A percentile compares a stretch with the other conserved stretches of the same genome.
phyloP scores from a whole-genome alignment of 2,113 vertebrate species.

The Sorex araneus region DNA sequence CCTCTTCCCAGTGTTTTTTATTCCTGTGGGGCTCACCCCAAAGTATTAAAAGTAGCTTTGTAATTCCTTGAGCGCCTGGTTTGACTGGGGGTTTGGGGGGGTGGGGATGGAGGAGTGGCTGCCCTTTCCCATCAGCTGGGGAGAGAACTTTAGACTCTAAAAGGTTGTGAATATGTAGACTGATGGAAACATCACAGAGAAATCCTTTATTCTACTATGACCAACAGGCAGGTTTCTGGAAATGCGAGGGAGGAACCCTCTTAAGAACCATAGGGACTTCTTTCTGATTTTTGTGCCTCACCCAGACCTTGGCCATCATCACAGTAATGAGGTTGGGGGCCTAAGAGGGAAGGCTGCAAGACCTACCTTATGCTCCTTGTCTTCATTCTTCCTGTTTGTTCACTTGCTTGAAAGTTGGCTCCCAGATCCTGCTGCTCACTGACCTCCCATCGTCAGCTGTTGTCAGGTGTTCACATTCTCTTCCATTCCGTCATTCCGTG shows the following conservation, averaged over 20 bases:
- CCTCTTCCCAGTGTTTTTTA: slow-evolving; percentile 86
- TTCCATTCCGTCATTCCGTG: slow-evolving; percentile 77
- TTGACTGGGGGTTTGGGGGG: slow-evolving; percentile 71
- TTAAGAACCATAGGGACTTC: slow-evolving; percentile 51
- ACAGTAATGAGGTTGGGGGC: slow-evolving; percentile 62
- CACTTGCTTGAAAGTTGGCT: slow-evolving; percentile 69
- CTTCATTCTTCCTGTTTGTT: slow-evolving; percentile 74
- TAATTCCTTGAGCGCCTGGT: slow-evolving; percentile 85
- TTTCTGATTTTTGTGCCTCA: slow-evolving; percentile 70
- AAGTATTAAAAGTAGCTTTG: slow-evolving; percentile 91
- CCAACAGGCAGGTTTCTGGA: slow-evolving; percentile 49
- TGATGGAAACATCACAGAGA: slow-evolving; percentile 68
- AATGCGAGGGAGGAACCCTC: slow-evolving; percentile 49
- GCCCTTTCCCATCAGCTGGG: slow-evolving; percentile 72
- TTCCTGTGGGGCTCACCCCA: slow-evolving; percentile 84
- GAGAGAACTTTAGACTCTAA: slow-evolving; percentile 71
- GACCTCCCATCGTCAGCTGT: slow-evolving; percentile 43
- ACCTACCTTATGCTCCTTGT: slow-evolving; percentile 65
- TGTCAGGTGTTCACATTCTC: slow-evolving; percentile 71
- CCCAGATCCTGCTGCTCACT: slow-evolving; percentile 58
- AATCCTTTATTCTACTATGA: slow-evolving; percentile 73
- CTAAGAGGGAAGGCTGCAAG: slow-evolving; percentile 63
- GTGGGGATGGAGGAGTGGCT: slow-evolving; percentile 81
- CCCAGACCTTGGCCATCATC: slow-evolving; percentile 59
- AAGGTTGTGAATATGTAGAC: slow-evolving; percentile 70